phyloP scores from a whole-genome alignment of 2,888 invertebrate species.

The Synergus umbraculus region DNA sequence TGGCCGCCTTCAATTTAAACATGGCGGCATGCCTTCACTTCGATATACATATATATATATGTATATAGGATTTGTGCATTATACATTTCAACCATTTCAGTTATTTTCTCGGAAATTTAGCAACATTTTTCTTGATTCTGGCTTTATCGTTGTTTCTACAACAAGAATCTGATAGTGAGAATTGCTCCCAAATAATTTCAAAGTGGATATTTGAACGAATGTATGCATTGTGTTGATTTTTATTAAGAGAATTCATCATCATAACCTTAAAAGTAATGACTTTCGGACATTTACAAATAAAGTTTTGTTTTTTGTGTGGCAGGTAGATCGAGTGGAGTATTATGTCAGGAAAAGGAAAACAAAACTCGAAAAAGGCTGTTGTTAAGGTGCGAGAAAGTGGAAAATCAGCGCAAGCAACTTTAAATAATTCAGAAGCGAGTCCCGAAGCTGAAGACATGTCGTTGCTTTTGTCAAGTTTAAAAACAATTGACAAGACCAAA shows the following conservation, averaged over 20 bases:
- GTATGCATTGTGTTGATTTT: background rate
- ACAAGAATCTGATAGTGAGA: background rate
- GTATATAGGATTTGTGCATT: too few species aligned
- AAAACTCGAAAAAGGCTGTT: constrained; percentile 72
- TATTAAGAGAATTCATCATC: background rate
- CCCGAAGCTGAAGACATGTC: constrained; percentile 68
- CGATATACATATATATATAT: too few species aligned
- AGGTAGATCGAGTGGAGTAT: background rate
- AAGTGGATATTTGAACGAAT: background rate
- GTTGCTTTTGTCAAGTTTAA: constrained; percentile 82
- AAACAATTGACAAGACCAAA: constrained; percentile 84
- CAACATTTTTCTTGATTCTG: background rate
- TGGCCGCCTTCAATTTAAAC: too few species aligned
- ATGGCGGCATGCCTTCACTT: too few species aligned
- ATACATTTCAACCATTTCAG: background rate
- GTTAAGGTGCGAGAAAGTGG: constrained; percentile 70
- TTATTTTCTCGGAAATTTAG: background rate
- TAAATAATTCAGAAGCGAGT: constrained; percentile 65
- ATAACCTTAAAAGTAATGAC: background rate
- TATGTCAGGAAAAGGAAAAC: constrained; percentile 76
- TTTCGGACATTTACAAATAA: background rate
- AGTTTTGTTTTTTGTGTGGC: background rate
- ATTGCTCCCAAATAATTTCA: background rate
- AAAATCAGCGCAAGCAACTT: constrained; percentile 64
- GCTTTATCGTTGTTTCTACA: background rate